Evolutionary conservation across 2,888 invertebrate species (phyloP).

Genomic region (Oegoconia quadripuncta): DNA sequence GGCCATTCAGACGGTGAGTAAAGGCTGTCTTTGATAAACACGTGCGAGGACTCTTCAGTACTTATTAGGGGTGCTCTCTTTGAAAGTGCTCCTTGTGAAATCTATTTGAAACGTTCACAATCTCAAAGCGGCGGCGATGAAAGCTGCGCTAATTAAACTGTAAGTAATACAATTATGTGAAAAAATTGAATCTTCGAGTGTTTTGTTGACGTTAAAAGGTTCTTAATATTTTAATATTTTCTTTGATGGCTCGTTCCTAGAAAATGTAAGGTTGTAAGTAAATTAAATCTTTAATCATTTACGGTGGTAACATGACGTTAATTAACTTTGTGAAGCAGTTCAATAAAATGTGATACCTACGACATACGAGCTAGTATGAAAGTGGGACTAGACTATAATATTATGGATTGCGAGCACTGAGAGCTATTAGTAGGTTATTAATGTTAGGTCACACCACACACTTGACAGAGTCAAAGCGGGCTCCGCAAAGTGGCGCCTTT

Average conservation of each 20-base stretch:
- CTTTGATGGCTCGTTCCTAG: constrained; percentile 16
- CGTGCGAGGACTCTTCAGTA: constrained; percentile 80
- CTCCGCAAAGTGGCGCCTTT: constrained; percentile 72
- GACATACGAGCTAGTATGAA: not conserved
- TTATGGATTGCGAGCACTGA: not conserved
- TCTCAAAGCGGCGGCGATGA: constrained; percentile 73
- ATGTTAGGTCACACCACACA: constrained; percentile 60
- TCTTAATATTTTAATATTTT: constrained; percentile 38
- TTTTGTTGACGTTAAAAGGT: constrained; percentile 49
- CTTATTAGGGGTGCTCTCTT: constrained; percentile 79
- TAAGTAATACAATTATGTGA: constrained; percentile 75
- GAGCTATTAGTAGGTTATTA: constrained; percentile 68
- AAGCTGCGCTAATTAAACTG: constrained; percentile 78
- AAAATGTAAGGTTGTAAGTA: not conserved
- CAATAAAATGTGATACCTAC: no score
- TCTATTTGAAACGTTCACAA: constrained; percentile 77
- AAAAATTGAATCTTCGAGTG: constrained; percentile 67
- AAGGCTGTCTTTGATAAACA: constrained; percentile 80
- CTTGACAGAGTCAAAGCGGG: constrained; percentile 65
- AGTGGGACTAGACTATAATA: not conserved
- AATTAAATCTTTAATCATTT: not conserved
- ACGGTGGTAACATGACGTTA: not conserved
- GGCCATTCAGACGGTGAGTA: constrained; percentile 79
- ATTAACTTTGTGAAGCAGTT: no score
- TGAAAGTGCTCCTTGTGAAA: constrained; percentile 77